phyloP scores from a whole-genome alignment of 2,797 vertebrate species.

The Molossus alvarezi region DNA sequence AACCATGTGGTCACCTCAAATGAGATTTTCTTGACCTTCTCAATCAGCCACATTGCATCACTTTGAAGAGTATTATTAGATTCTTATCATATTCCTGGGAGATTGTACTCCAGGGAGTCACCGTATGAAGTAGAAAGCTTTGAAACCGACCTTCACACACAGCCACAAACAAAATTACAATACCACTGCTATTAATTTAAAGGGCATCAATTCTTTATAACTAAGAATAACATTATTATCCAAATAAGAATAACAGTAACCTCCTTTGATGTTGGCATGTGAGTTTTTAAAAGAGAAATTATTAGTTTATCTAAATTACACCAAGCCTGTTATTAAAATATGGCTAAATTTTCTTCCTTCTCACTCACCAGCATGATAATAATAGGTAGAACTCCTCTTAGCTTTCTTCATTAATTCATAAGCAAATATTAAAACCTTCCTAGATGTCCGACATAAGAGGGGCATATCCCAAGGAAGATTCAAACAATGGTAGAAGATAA shows the following conservation, averaged over 20 bases:
- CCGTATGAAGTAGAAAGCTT: slow-evolving; percentile 89
- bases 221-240: slow-evolving; percentile 89
- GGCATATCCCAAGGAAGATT: slow-evolving; percentile 26
- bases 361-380: slow-evolving; percentile 24
- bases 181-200: slow-evolving; percentile 91
- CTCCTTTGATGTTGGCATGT: slow-evolving; percentile 68
- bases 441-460: background rate
- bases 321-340: slow-evolving; percentile 38
- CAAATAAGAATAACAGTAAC: slow-evolving; percentile 86
- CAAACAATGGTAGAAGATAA: slow-evolving; percentile 41
- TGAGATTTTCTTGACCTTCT: slow-evolving; percentile 92
- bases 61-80: slow-evolving; percentile 91
- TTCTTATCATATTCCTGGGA: slow-evolving; percentile 91
- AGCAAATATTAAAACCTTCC: slow-evolving; percentile 44
- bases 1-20: slow-evolving; percentile 92
- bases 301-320: slow-evolving; percentile 30
- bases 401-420: slow-evolving; percentile 56
- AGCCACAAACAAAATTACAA: slow-evolving; percentile 91
- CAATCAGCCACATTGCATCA: slow-evolving; percentile 92
- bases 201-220: slow-evolving; percentile 87
- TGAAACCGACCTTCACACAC: slow-evolving; percentile 88
- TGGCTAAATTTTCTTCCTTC: slow-evolving; percentile 44
- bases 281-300: slow-evolving; percentile 69
- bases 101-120: slow-evolving; percentile 88
- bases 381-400: background rate